Evolutionary conservation across 2,888 invertebrate species (phyloP), one percentile per base, ranked within the genome.

Genomic region (Dioctria rufipes): DNA sequence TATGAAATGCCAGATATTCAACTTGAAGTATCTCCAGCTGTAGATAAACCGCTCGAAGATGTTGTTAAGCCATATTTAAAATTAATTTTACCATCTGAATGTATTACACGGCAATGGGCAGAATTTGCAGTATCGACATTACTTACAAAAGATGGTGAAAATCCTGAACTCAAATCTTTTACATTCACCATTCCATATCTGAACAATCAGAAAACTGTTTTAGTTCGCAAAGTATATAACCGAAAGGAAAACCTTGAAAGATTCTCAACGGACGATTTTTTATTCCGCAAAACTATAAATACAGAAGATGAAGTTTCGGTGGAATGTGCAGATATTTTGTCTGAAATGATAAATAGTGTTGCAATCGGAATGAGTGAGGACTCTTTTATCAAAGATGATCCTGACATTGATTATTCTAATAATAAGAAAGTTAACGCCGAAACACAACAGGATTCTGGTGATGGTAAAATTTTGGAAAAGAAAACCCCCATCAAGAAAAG

Each of bases 281-380:
- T 84, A 4, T 89, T 89, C 81, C 86, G 85, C 4, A 80, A 84
- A 46, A 37, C 63, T 25, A 39, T 80, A 4, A 61, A 83, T n/a
- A 71, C 43, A 42, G 58, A 83, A 80, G 80, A 84, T 80, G 81
- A 85, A 25, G 42, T 85, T 1, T 80, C 85, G n/a, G 83, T 83
- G 5, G 86, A 90, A 51, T 87, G 89, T 85, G 87, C 87, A 5
- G 87, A 88, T 61, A 84, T 93, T 42, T 83, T 93, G 65, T 86
- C 89, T 46, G 90, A 91, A 82, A 90, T 93, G 84, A 86, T 93
- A 78, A 90, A 90, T 83, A 90, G 92, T n/a, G 91, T 93, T 49
- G 92, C 92, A 85, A 91, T 92, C 58, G 91, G 91, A 84, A 89
- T 92, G 85, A 88, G 91, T 81, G 92, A 92, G 86, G 90, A 92